These are phyloP conservation scores for Panthera leo DNA, from an alignment of 2,113 vertebrate species.

Conservation along the genomic window DNA sequence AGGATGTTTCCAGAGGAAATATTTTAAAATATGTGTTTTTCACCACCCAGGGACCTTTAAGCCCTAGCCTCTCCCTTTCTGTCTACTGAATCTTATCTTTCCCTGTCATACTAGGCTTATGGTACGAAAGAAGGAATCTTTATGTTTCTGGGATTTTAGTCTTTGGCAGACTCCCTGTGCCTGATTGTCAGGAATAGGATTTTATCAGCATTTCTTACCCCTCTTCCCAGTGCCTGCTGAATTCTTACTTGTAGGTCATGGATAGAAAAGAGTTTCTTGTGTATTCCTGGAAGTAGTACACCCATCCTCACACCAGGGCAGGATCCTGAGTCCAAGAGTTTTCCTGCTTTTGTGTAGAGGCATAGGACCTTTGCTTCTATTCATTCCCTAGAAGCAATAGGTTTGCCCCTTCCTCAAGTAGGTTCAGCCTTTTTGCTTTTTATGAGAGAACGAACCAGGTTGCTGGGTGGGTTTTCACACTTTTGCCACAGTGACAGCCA, in stretches of 20 bases:
- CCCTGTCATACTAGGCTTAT: neutral
- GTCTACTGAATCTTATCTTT: no score
- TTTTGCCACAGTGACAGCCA: neutral
- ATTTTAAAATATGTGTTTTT: no score
- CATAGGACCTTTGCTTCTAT: neutral
- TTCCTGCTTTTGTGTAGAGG: neutral
- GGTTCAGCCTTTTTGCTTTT: neutral
- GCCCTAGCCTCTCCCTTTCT: no score
- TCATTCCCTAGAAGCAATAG: neutral
- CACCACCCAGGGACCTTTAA: no score
- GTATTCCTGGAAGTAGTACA: neutral
- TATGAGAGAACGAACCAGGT: neutral
- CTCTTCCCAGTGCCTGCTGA: neutral
- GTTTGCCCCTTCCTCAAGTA: neutral
- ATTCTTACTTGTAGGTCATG: neutral
- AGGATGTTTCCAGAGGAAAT: no score
- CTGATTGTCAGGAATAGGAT: neutral
- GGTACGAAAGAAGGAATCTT: neutral
- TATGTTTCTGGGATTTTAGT: neutral
- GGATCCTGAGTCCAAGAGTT: neutral
- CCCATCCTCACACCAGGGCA: neutral
- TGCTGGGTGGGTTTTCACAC: neutral
- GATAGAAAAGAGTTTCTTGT: neutral
- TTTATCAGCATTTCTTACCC: neutral
- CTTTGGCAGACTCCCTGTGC: neutral